phyloP scores from a whole-genome alignment of 1,140 invertebrate genomes.

The Solen grandis region DNA sequence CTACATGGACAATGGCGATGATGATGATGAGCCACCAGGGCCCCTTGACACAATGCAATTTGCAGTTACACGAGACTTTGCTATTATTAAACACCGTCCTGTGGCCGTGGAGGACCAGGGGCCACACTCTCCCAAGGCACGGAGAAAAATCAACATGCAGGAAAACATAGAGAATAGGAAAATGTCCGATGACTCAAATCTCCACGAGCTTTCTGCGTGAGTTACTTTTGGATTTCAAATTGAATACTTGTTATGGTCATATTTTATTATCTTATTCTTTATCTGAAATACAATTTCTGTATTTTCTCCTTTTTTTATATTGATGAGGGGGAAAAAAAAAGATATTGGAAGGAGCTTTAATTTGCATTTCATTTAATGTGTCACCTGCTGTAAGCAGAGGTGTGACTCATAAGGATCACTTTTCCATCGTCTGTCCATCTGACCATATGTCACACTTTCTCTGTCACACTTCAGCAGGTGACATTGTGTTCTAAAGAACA shows the following conservation, averaged over 20 bases:
- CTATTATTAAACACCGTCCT: constrained; percentile 32
- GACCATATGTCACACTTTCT: too few relatives aligned
- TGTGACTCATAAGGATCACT: too few relatives aligned
- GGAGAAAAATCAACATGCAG: constrained; percentile 59
- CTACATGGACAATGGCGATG: constrained; percentile 65
- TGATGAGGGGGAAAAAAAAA: too few relatives aligned
- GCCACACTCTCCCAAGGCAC: constrained; percentile 65
- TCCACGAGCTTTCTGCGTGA: constrained; percentile 77
- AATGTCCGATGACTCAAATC: constrained; percentile 72
- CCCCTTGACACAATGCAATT: constrained; percentile 67
- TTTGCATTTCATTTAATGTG: too few relatives aligned
- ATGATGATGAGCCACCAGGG: constrained; percentile 51
- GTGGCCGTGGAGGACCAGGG: constrained; percentile 44
- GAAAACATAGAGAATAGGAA: constrained; percentile 52
- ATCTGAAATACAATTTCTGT: not conserved
- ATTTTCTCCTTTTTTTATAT: constrained; percentile 1
- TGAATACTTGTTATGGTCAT: not conserved
- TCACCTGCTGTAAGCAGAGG: too few relatives aligned
- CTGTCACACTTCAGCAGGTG: too few relatives aligned
- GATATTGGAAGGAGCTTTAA: too few relatives aligned
- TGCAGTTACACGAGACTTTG: constrained; percentile 69
- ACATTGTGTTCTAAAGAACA: too few relatives aligned
- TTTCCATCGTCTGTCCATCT: too few relatives aligned
- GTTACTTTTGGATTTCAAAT: constrained; percentile 61
- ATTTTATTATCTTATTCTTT: not conserved